Percentiles rank a stretch among this genome's conserved stretches.
phyloP scores from a whole-genome alignment of 2,888 invertebrate genomes.

The Crepidodera aurea region DNA sequence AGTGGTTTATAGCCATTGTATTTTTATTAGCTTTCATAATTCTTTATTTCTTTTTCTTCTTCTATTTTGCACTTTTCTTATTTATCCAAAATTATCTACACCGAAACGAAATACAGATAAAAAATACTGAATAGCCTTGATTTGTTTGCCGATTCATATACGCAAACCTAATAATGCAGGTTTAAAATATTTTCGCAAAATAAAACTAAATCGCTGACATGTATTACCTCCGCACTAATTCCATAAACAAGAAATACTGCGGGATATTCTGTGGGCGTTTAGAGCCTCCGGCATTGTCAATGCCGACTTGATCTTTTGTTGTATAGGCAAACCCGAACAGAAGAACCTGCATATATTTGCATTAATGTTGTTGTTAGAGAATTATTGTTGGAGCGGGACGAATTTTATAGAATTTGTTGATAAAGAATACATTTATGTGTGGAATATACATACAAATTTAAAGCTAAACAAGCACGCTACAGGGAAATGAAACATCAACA shows the following conservation, averaged over 20 bases:
- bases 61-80: too few relatives aligned
- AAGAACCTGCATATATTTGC: constrained; percentile 26
- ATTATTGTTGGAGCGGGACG: constrained; percentile 28
- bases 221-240: neutral
- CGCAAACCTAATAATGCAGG: too few relatives aligned
- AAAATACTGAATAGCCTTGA: too few relatives aligned
- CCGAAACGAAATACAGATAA: too few relatives aligned
- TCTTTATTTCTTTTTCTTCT: too few relatives aligned
- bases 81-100: too few relatives aligned
- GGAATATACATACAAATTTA: constrained; percentile 18
- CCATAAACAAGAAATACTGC: constrained; percentile 20
- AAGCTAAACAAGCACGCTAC: constrained; percentile 12
- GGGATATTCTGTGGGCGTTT: neutral
- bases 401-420: constrained; percentile 22
- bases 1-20: too few relatives aligned
- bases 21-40: too few relatives aligned
- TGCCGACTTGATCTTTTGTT: constrained; percentile 27
- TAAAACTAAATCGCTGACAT: neutral
- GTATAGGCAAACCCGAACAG: constrained; percentile 14
- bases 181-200: neutral
- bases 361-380: constrained; percentile 31
- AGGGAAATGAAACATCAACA: constrained; percentile 28
- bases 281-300: constrained; percentile 21
- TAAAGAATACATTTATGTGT: constrained; percentile 22
- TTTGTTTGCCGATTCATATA: too few relatives aligned